Conservation (phyloP, 2,888 invertebrate genomes). For the Orthosia gracilis region DNA sequence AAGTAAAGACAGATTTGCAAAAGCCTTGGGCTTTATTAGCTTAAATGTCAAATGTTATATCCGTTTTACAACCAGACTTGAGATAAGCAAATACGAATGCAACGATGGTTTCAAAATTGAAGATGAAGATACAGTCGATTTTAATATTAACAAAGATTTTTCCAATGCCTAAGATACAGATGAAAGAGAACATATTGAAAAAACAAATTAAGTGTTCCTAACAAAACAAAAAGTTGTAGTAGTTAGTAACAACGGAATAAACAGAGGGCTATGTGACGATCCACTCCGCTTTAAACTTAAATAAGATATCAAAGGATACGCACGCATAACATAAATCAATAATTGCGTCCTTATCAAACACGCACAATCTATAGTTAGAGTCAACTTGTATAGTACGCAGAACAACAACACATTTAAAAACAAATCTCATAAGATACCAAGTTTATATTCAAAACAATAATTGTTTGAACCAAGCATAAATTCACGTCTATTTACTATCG, state of each 20-base stretch:
- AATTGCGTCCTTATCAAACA: neutral
- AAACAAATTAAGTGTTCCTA: neutral
- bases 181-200: neutral
- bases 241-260: neutral
- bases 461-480: conserved; percentile 17
- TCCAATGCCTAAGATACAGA: no score
- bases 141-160: neutral
- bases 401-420: conserved; percentile 1
- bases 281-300: neutral
- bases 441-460: conserved; percentile 18
- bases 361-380: neutral
- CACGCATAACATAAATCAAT: conserved; percentile 1
- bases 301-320: conserved; percentile 18
- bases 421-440: conserved; percentile 15
- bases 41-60: conserved; percentile 61
- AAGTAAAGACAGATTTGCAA: conserved; percentile 38
- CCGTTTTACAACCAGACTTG: conserved; percentile 34
- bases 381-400: neutral
- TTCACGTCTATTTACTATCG: conserved; percentile 44
- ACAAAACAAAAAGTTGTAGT: neutral
- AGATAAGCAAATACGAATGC: conserved; percentile 26
- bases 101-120: neutral
- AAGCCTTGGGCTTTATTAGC: conserved; percentile 51
- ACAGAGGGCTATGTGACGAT: neutral
- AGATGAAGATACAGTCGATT: neutral